Evolutionary conservation across 1,140 invertebrate species (phyloP).

Genomic region (Parapsyche elsis): DNA sequence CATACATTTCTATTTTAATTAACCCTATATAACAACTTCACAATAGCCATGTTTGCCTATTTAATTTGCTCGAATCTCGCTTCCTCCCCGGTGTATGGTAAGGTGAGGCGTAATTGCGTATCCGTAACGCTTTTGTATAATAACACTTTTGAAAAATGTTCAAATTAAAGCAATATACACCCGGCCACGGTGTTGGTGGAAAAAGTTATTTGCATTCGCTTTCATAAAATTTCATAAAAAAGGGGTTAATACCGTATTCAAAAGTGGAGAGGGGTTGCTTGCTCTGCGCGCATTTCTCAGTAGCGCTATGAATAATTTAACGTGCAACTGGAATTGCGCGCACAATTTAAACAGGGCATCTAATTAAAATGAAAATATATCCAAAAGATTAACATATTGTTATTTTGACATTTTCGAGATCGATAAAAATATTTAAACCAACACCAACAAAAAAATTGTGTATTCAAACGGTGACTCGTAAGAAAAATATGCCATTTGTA

Average conservation of each 20-base stretch:
- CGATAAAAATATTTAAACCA: too few relatives aligned
- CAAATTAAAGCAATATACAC: slow-evolving; percentile 19
- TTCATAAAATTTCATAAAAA: slow-evolving; percentile 29
- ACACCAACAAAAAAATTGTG: too few relatives aligned
- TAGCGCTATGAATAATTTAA: slow-evolving; percentile 21
- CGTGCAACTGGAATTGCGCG: not conserved
- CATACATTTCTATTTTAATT: too few relatives aligned
- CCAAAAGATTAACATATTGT: too few relatives aligned
- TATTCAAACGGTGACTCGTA: too few relatives aligned
- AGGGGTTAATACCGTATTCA: slow-evolving; percentile 21
- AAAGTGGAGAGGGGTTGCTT: not conserved
- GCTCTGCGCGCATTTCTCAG: not conserved
- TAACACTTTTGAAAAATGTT: slow-evolving; percentile 10
- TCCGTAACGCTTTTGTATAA: not conserved
- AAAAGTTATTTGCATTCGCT: slow-evolving; percentile 26
- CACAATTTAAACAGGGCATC: not conserved
- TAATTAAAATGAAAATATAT: not conserved
- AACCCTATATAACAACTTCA: too few relatives aligned
- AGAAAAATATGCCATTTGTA: too few relatives aligned
- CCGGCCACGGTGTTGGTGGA: not conserved
- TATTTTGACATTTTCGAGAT: too few relatives aligned
- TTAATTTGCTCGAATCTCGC: too few relatives aligned
- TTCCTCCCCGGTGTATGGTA: not conserved
- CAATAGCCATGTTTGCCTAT: too few relatives aligned
- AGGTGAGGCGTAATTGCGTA: slow-evolving; percentile 12